These are phyloP conservation scores for Sitodiplosis mosellana DNA, from an alignment of 1,140 invertebrate genomes.

Conservation along the genomic window DNA sequence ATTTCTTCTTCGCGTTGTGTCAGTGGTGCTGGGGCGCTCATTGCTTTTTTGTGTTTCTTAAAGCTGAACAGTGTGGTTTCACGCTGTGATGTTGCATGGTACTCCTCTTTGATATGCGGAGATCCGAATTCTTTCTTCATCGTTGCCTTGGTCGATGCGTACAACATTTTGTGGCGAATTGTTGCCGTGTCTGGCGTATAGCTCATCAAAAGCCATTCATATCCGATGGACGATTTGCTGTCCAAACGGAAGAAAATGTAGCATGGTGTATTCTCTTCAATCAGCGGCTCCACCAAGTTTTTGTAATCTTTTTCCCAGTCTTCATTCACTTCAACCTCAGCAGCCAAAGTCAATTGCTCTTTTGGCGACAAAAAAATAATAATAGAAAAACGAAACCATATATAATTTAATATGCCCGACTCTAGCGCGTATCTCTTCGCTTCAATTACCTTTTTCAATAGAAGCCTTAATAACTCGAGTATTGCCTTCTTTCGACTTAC, in stretches of 20 bases:
- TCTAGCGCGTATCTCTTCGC: not conserved
- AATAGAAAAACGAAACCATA: not conserved
- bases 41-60: slow-evolving; percentile 53
- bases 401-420: too few species aligned
- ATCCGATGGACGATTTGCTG: slow-evolving; percentile 51
- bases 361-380: slow-evolving; percentile 14
- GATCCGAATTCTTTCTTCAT: slow-evolving; percentile 90
- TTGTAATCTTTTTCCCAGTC: slow-evolving; percentile 84
- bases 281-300: slow-evolving; percentile 49
- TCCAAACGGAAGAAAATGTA: slow-evolving; percentile 71
- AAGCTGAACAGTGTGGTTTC: slow-evolving; percentile 72
- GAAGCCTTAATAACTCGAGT: slow-evolving; percentile 63
- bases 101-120: slow-evolving; percentile 59
- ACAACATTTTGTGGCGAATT: slow-evolving; percentile 93
- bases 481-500: slow-evolving; percentile 61
- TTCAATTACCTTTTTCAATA: slow-evolving; percentile 61
- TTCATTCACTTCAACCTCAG: slow-evolving; percentile 42
- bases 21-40: slow-evolving; percentile 68
- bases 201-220: slow-evolving; percentile 87
- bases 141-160: slow-evolving; percentile 95
- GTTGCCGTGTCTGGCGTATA: slow-evolving; percentile 86
- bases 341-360: slow-evolving; percentile 62
- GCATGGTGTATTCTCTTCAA: slow-evolving; percentile 78
- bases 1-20: slow-evolving; percentile 80
- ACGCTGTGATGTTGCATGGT: slow-evolving; percentile 32